Base-by-base conservation (phyloP, 2,113 vertebrate genomes). In the Euleptes europaea region DNA sequence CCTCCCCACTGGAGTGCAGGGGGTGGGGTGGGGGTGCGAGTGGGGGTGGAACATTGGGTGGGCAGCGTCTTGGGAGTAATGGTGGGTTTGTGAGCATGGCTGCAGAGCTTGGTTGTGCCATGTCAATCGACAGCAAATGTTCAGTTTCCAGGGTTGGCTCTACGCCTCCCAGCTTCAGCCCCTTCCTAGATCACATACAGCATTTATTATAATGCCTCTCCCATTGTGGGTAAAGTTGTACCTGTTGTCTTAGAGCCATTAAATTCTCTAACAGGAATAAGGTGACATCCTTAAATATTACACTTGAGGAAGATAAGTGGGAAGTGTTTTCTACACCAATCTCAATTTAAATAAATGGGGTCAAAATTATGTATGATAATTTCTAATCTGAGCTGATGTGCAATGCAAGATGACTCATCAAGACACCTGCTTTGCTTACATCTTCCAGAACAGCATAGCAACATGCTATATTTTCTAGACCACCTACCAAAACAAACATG, bases 321-420 rank as follows among this genome's bases (percentile, higher is more conserved):
- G 82, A 84, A 76, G 83, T 77, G 74, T 84, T 84, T 77, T 44
- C 74, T 65, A 84, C 47, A 76, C 35, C 73, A 84, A 51, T 54
- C 63, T 84, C 42, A 77, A n/a, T 84, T 84, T 69, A 77, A 77
- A 84, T 84, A 69, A 84, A 76, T 77, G 73, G 76, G 47, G 83
- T 77, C 73, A 77, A 31, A 77, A 77, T 63, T 63, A 63, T 63
- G 23, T 63, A 63, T 69, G 28, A 84, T 84, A 84, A 84, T 84
- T 84, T 67, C 44, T 65, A 77, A 11, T 69, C 63, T 44, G 60
- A 42, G 65, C 42, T 80, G 79, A 84, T 84, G 65, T 84, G 83
- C 60, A 84, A 35, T 69, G 65, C 38, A 77, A 84, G 12, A 69
- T 82, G 77, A 78, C 2, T 14, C 28, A 69, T 40, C 84, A 9